phyloP scores from a whole-genome alignment of 2,113 vertebrate genomes.

The Oryzias javanicus region DNA sequence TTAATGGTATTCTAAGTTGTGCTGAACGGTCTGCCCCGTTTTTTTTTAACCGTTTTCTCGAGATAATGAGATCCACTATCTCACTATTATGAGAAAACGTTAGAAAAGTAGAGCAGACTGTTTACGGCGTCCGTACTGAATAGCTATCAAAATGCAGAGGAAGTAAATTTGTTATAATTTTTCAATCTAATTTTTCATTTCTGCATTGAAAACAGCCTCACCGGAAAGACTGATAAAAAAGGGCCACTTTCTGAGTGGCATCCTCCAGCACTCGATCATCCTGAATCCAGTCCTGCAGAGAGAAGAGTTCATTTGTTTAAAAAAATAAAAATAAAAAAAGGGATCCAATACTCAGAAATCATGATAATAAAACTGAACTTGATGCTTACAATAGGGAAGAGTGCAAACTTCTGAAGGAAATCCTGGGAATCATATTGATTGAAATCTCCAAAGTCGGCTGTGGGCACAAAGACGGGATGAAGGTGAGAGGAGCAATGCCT shows the following conservation, averaged over 20 bases:
- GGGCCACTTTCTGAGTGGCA: conserved; percentile 94
- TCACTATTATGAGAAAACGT: no score
- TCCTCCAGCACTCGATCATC: conserved; percentile 95
- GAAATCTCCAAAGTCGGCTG: conserved; percentile 98
- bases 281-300: conserved; percentile 89
- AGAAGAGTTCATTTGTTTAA: neutral
- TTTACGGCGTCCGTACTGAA: no score
- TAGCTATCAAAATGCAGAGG: no score
- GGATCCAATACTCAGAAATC: neutral
- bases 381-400: conserved; percentile 93
- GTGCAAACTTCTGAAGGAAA: conserved; percentile 94
- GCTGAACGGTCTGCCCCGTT: no score
- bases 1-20: no score
- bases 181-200: neutral
- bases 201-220: conserved; percentile 51
- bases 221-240: conserved; percentile 93
- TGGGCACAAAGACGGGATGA: conserved; percentile 16
- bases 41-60: no score
- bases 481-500: neutral
- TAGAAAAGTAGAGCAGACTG: no score
- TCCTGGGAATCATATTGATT: conserved; percentile 97
- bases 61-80: no score
- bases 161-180: no score
- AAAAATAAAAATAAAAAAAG: neutral
- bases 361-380: neutral